A percentile compares a stretch with the other conserved stretches of the same genome.
phyloP scores from a whole-genome alignment of 2,888 invertebrate species.

The Scelioninae gen. 1 region DNA sequence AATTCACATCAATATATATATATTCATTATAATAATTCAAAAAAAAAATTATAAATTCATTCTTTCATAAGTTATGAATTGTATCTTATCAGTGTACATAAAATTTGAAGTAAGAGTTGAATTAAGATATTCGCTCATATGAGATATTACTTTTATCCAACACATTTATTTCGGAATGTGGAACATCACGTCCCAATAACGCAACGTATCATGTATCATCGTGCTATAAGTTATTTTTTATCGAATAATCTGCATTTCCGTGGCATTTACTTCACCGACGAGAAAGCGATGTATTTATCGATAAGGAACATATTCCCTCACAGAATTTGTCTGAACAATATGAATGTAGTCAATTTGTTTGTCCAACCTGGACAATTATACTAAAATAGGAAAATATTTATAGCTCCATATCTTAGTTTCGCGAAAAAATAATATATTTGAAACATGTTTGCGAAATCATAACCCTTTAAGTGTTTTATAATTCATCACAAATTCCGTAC shows the following conservation, averaged over 20 bases:
- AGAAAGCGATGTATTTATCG: constrained; percentile 66
- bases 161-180: constrained; percentile 49
- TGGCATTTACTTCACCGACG: constrained; percentile 63
- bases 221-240: constrained; percentile 67
- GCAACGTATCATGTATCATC: constrained; percentile 58
- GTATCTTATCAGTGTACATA: constrained; percentile 32
- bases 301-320: constrained; percentile 63
- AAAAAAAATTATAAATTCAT: constrained; percentile 2
- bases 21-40: not conserved
- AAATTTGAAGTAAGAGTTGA: constrained; percentile 49
- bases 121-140: constrained; percentile 54
- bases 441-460: constrained; percentile 26
- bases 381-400: not conserved
- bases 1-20: too few species aligned
- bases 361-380: constrained; percentile 72
- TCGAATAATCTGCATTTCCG: constrained; percentile 73
- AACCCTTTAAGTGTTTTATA: not conserved
- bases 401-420: too few species aligned
- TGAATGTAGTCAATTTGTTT: constrained; percentile 71
- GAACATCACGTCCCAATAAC: constrained; percentile 56
- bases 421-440: too few species aligned
- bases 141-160: constrained; percentile 52
- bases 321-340: constrained; percentile 74
- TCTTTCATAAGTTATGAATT: constrained; percentile 31
- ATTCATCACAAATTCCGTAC: constrained; percentile 1